Conservation (phyloP, 2,797 vertebrate genomes). For the Cyprinella venusta region DNA sequence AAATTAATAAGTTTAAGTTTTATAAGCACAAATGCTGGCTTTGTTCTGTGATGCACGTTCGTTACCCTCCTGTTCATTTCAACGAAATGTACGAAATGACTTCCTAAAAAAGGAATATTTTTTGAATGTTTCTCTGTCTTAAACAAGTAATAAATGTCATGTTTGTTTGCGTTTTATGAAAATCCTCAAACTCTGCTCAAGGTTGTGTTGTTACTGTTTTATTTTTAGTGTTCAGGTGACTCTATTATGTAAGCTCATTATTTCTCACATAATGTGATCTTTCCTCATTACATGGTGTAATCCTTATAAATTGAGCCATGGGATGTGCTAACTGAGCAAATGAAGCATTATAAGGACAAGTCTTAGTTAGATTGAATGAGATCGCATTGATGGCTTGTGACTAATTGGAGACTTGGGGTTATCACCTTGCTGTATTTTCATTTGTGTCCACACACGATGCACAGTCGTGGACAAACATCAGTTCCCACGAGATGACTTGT, state of each 20-base stretch:
- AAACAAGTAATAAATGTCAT: background rate
- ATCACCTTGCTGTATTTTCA: background rate
- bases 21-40: too few species aligned
- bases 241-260: background rate
- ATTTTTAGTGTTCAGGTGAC: background rate
- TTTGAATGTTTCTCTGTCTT: background rate
- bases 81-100: too few species aligned
- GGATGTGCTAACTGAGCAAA: slow-evolving; percentile 11
- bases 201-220: background rate
- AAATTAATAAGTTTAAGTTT: too few species aligned
- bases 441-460: background rate
- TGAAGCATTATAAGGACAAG: background rate
- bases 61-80: too few species aligned
- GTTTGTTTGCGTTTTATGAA: background rate
- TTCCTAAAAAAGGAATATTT: background rate
- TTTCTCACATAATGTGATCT: background rate
- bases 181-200: background rate
- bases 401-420: slow-evolving; percentile 48
- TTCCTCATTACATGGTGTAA: background rate
- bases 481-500: background rate
- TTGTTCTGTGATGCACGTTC: too few species aligned
- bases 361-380: slow-evolving; percentile 1
- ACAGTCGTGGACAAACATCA: background rate
- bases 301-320: slow-evolving; percentile 1
- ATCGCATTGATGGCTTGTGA: background rate